These are phyloP conservation scores for Globia sparganii DNA, from an alignment of 2,888 invertebrate genomes.

Conservation along the genomic window DNA sequence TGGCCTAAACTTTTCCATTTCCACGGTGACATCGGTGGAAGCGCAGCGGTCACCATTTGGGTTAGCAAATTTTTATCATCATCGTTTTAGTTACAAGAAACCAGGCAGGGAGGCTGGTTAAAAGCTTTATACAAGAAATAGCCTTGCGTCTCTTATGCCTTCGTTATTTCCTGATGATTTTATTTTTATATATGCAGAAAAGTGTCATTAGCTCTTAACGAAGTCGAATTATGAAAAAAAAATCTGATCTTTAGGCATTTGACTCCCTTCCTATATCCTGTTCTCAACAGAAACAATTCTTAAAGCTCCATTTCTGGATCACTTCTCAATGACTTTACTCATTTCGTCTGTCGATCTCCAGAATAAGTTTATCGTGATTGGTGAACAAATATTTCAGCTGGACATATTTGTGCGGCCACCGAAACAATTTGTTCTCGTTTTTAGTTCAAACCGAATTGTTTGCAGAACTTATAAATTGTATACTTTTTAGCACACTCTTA, in stretches of 20 bases:
- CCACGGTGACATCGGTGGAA: background rate
- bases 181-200: background rate
- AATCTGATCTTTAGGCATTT: too few species aligned
- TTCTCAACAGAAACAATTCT: background rate
- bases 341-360: constrained; percentile 16
- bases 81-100: background rate
- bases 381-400: constrained; percentile 63
- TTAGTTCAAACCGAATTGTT: constrained; percentile 71
- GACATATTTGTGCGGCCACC: constrained; percentile 66
- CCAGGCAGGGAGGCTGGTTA: background rate
- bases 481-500: constrained; percentile 35
- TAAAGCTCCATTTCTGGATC: background rate
- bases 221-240: background rate
- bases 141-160: background rate
- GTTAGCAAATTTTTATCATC: background rate
- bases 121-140: background rate
- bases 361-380: constrained; percentile 59
- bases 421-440: constrained; percentile 73
- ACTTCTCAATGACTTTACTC: background rate
- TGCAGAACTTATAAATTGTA: constrained; percentile 69
- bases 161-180: background rate
- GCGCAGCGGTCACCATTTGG: too few species aligned
- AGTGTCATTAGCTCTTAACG: background rate
- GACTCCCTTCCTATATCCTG: background rate
- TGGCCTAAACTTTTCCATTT: background rate